A percentile compares a stretch with the other conserved stretches of the same genome.
phyloP scores from a whole-genome alignment of 2,113 vertebrate genomes.

The Pterocles orientalis region DNA sequence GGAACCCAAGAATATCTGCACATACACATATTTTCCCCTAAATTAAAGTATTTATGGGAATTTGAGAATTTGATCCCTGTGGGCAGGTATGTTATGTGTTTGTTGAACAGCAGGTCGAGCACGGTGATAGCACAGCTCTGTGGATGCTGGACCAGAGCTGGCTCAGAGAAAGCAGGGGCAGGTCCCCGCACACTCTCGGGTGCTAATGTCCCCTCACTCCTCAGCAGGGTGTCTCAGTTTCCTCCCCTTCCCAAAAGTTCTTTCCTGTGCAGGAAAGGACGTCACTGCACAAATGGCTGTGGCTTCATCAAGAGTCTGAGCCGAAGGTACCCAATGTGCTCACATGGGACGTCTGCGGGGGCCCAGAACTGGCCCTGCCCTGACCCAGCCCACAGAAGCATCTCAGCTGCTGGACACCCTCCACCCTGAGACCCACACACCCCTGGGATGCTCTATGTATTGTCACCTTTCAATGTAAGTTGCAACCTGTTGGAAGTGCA shows the following conservation, averaged over 20 bases:
- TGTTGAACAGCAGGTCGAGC: no score
- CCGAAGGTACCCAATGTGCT: neutral
- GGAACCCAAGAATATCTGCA: neutral
- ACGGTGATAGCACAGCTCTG: no score
- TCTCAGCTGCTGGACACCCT: neutral
- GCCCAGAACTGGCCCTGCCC: neutral
- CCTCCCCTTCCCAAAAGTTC: rapidly evolving
- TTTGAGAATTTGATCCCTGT: no score
- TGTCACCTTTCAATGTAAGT: neutral
- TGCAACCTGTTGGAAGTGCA: rapidly evolving
- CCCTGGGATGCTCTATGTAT: neutral
- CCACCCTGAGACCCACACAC: neutral
- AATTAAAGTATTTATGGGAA: no score
- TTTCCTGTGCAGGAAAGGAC: neutral
- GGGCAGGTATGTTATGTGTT: no score
- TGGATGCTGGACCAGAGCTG: neutral
- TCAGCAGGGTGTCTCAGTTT: neutral
- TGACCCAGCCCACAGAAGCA: neutral
- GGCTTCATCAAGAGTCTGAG: neutral
- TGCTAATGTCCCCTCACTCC: neutral
- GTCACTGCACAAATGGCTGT: neutral
- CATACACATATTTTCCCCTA: neutral
- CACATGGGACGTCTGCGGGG: rapidly evolving
- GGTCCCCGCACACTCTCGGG: rapidly evolving
- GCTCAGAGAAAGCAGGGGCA: neutral